A percentile compares a stretch with the other conserved stretches of the same genome.
Conservation (phyloP, 2,888 invertebrate genomes). For the Acholoe squamosa region DNA sequence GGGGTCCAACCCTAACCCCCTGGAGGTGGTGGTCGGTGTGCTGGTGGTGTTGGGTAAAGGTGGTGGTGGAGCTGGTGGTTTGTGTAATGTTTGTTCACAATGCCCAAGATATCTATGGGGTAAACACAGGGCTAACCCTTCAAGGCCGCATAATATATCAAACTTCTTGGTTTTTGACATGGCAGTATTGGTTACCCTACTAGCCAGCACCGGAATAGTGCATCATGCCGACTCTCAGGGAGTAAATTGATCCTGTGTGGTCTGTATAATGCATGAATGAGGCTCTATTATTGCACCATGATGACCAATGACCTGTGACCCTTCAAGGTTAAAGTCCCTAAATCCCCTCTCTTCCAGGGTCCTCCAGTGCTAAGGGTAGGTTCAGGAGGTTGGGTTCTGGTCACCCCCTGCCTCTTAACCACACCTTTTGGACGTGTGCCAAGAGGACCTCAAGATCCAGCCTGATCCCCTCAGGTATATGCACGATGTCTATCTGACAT, state of each 20-base stretch:
- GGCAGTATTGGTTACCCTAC: too few species aligned
- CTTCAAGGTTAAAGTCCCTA: background rate
- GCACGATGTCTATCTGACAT: background rate
- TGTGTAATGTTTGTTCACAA: conserved; percentile 41
- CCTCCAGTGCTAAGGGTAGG: background rate
- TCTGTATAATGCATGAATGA: too few species aligned
- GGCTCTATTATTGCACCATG: too few species aligned
- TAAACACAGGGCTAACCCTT: background rate
- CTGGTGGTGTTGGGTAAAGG: background rate
- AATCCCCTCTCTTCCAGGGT: background rate
- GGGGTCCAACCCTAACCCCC: too few species aligned
- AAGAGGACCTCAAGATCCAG: background rate
- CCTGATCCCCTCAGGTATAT: background rate
- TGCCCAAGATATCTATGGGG: background rate
- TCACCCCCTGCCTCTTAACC: background rate
- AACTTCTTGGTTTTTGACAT: too few species aligned
- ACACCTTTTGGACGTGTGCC: background rate
- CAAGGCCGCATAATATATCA: too few species aligned
- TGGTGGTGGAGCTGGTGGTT: conserved; percentile 5
- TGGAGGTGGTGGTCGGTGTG: background rate
- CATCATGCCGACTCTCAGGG: too few species aligned
- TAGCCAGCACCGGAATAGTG: too few species aligned
- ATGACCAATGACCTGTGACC: too few species aligned
- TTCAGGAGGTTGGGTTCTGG: background rate
- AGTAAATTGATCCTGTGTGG: too few species aligned